Percentiles rank a stretch among this genome's conserved stretches.
Evolutionary conservation across 2,797 vertebrate species (phyloP).

Genomic region (Acanthurus leucopareius): DNA sequence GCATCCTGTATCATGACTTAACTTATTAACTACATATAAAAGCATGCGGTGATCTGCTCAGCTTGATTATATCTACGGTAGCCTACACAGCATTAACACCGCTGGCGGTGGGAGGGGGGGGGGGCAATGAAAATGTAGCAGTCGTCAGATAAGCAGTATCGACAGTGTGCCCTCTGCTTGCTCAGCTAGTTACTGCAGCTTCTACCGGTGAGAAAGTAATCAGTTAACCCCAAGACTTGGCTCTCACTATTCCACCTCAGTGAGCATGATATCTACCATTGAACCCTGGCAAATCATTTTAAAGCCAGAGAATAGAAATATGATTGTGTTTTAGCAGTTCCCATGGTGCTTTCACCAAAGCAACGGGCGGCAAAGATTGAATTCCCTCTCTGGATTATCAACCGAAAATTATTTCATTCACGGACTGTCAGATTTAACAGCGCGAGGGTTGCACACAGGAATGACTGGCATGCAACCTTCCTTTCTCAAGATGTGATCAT

Average conservation of each 20-base stretch:
- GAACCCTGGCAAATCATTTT: slow-evolving; percentile 18
- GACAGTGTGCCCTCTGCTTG: slow-evolving; percentile 33
- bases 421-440: slow-evolving; percentile 10
- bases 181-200: slow-evolving; percentile 29
- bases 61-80: neutral
- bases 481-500: neutral
- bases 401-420: slow-evolving; percentile 3
- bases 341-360: slow-evolving; percentile 3
- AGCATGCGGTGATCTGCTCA: neutral
- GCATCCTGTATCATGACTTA: neutral
- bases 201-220: slow-evolving; percentile 8
- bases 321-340: slow-evolving; percentile 5
- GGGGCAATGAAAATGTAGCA: too few species aligned
- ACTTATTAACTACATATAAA: neutral
- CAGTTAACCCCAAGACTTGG: slow-evolving; percentile 16
- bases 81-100: neutral
- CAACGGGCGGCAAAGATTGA: slow-evolving; percentile 6
- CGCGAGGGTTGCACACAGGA: neutral
- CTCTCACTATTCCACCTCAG: slow-evolving; percentile 21
- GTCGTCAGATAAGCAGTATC: slow-evolving; percentile 1
- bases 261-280: neutral
- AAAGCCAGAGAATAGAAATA: slow-evolving; percentile 29
- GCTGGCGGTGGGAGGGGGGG: too few species aligned
- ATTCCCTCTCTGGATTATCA: slow-evolving; percentile 25
- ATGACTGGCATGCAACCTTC: neutral